Percentiles rank a stretch among this genome's conserved stretches.
phyloP scores from a whole-genome alignment of 2,888 invertebrate species.

The Ephialtes manifestator region DNA sequence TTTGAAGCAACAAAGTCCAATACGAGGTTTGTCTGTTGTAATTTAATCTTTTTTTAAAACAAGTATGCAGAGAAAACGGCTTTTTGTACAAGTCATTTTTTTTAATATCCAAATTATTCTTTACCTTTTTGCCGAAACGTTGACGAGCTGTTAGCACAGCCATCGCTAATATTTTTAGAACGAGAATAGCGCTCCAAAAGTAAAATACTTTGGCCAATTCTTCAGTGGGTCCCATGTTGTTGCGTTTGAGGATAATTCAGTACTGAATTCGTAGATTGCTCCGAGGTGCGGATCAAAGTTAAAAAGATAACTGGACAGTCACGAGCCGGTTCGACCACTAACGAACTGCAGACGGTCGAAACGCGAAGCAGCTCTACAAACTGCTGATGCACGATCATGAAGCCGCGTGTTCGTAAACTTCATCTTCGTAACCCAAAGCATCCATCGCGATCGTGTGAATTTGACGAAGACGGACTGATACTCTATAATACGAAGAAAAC shows the following conservation, averaged over 20 bases:
- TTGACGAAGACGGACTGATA: no score
- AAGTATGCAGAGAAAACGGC: background rate
- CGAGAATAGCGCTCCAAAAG: slow-evolving; percentile 79
- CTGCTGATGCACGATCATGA: background rate
- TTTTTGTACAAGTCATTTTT: background rate
- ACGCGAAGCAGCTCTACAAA: background rate
- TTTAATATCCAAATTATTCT: slow-evolving; percentile 8
- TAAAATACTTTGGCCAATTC: slow-evolving; percentile 76
- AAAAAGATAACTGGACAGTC: background rate
- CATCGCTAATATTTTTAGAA: slow-evolving; percentile 78
- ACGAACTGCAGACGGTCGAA: background rate
- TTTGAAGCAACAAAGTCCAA: no score
- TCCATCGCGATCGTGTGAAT: no score
- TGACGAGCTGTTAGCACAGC: slow-evolving; percentile 71
- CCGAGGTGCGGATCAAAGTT: background rate
- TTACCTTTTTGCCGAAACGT: slow-evolving; percentile 78
- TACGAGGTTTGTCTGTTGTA: no score
- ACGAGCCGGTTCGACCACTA: background rate
- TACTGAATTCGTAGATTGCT: background rate
- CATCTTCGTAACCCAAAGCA: no score
- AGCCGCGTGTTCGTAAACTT: no score
- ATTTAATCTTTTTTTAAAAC: background rate
- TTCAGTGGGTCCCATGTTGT: slow-evolving; percentile 26
- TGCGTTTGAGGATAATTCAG: background rate
- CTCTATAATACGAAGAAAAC: no score